Evolutionary conservation across 2,888 invertebrate genomes (phyloP), one percentile per base, ranked within the genome.

Genomic region (Coecobrya sp.): DNA sequence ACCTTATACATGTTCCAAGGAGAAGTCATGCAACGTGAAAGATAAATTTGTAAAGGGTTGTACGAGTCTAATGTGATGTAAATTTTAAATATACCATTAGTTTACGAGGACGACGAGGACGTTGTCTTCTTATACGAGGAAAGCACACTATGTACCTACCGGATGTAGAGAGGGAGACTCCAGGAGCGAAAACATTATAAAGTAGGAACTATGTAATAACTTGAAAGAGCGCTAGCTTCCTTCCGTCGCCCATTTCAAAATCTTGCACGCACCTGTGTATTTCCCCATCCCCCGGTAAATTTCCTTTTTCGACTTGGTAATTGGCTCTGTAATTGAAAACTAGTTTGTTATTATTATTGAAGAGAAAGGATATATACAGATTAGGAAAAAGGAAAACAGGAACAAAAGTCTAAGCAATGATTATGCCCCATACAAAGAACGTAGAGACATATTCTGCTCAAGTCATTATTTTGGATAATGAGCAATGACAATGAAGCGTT

Each of bases 11-110:
- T 65, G 7, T 0, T 27, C 27, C 59, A 76, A 42, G 13, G 11
- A 76, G 88, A 19, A 76, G 62, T 81, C 89, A 81, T 89, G 89
- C 81, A 92, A 92, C 92, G 89, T 92, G 89, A 73, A 92, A 92
- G 89, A 92, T 92, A 92, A 92, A 92, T 92, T 92, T 92, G 92
- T 89, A 89, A 92, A 92, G 89, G 92, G 92, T 89, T 92, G 92
- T 68, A 86, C 65, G 81, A 89, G 89, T 62, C 79, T 92, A 92
- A 92, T 92, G 92, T 89, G 92, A 92, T 92, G 92, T 92, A 92
- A 92, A 92, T 92, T 92, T 92, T 92, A 92, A 92, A 92, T 92
- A 89, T 92, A 86, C 89, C 92, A 92, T 89, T 92, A 92, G 92
- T 89, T 89, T 89, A 92, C 92, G 92, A 92, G 27, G 45, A 85